Base-by-base conservation (phyloP, 2,113 vertebrate genomes). In the Lepidothrix coronata region DNA sequence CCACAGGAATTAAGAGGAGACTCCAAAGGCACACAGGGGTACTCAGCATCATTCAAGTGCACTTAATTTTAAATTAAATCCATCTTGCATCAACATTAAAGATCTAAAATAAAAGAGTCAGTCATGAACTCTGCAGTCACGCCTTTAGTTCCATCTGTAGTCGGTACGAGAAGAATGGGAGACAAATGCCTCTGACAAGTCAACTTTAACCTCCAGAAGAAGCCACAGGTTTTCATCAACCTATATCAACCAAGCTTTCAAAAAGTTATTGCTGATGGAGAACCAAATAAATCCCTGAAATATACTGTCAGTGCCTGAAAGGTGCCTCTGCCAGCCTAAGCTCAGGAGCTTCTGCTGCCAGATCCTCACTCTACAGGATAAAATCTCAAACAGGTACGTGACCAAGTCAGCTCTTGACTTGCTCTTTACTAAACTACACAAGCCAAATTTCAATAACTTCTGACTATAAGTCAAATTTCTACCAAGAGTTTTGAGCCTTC, bases 141-240 rank as follows among this genome's bases (percentile, higher is more conserved):
- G 3, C 54, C 79, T 81, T 65, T 71, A 65, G 63, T 25, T 90
- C 82, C 33, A 30, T 31, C 75, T 22, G 48, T 7, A 71, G 63
- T 2, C 35, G 83, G 76, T 49, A 54, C 0, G 2, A 67, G 41
- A 44, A 48, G 52, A 37, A 48, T 8, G 0, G 0, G 22, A 85
- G 75, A 74, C 55, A 57, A 72, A 88, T 5, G 22, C 14, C 67
- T 91, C 91, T 46, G 63, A 90, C 31, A 43, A 81, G 82, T 52
- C 65, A 80, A 59, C 88, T 94, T 87, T 10, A 78, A 84, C 75
- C 59, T 63, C 63, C 58, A 79, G 70, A 59, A 90, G 62, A 81
- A 31, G 80, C 62, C 88, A 81, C 15, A 41, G 73, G 23, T 65
- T 93, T 85, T 68, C 88, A 91, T 44, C 72, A 77, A 0, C 43